Percentiles rank a stretch among this genome's conserved stretches.
Conservation (phyloP, 1,140 invertebrate species). For the Chironomus striatipennis region DNA sequence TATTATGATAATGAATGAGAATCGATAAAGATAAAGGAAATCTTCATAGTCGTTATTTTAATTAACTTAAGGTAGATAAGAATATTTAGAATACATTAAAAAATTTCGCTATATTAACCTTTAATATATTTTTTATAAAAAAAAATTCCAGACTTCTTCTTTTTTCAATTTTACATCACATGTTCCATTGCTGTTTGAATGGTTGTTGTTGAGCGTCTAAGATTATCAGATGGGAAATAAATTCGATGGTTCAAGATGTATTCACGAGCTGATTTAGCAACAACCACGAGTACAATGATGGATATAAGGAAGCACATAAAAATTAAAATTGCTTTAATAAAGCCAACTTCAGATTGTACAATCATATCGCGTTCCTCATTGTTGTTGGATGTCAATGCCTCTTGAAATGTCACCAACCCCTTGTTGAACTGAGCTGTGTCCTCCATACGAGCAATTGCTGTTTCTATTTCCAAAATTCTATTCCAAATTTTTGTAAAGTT, state of each 20-base stretch:
- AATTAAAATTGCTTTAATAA: background rate
- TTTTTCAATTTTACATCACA: background rate
- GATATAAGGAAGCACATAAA: slow-evolving; percentile 1
- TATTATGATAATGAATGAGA: too few relatives aligned
- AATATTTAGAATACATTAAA: too few relatives aligned
- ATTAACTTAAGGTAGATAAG: too few relatives aligned
- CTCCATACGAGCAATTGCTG: background rate
- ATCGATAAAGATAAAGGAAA: too few relatives aligned
- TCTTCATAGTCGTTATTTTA: too few relatives aligned
- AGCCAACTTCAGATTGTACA: background rate
- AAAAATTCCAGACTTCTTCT: background rate
- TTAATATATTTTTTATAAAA: too few relatives aligned
- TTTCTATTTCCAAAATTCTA: background rate
- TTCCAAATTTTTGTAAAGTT: background rate
- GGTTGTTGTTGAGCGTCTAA: background rate
- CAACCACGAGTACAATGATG: background rate
- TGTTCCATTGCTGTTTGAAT: slow-evolving; percentile 8
- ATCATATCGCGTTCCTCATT: background rate
- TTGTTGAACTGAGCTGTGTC: background rate
- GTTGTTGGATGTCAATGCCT: background rate
- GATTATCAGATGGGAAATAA: background rate
- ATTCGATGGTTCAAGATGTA: background rate
- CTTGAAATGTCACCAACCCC: background rate
- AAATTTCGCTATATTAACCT: too few relatives aligned
- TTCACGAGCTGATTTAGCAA: background rate